Evolutionary conservation across 2,797 vertebrate species (phyloP).

Genomic region (Sorex maritimensis): DNA sequence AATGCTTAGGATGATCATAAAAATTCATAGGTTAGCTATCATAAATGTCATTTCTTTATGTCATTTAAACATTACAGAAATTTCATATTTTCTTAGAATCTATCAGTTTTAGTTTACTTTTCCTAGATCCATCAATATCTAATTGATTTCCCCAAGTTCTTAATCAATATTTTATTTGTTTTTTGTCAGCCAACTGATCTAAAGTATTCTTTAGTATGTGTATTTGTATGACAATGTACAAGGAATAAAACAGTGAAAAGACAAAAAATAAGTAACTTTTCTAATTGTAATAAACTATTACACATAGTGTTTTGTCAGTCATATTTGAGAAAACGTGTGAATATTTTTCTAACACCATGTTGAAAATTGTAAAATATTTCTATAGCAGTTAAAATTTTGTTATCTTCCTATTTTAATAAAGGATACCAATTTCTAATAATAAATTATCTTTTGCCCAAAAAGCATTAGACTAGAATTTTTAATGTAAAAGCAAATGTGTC

Average conservation of each 20-base stretch:
- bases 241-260: background rate
- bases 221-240: conserved; percentile 26
- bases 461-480: background rate
- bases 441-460: background rate
- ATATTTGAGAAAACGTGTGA: background rate
- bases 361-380: conserved; percentile 24
- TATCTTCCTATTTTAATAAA: background rate
- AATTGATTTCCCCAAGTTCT: conserved; percentile 67
- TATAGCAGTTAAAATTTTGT: background rate
- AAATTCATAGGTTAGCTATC: background rate
- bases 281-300: background rate
- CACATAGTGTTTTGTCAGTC: background rate
- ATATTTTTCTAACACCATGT: conserved; percentile 22
- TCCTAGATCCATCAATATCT: conserved; percentile 63
- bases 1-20: conserved; percentile 8
- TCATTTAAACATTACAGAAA: conserved; percentile 9
- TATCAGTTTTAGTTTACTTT: conserved; percentile 52
- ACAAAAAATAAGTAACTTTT: background rate
- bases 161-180: conserved; percentile 66
- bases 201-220: conserved; percentile 53
- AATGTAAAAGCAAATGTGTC: background rate
- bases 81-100: background rate
- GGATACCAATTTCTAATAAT: background rate
- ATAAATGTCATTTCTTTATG: conserved; percentile 46
- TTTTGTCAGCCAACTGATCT: conserved; percentile 56